Evolutionary conservation across 2,888 invertebrate genomes (phyloP).

Genomic region (Diadromus collaris): DNA sequence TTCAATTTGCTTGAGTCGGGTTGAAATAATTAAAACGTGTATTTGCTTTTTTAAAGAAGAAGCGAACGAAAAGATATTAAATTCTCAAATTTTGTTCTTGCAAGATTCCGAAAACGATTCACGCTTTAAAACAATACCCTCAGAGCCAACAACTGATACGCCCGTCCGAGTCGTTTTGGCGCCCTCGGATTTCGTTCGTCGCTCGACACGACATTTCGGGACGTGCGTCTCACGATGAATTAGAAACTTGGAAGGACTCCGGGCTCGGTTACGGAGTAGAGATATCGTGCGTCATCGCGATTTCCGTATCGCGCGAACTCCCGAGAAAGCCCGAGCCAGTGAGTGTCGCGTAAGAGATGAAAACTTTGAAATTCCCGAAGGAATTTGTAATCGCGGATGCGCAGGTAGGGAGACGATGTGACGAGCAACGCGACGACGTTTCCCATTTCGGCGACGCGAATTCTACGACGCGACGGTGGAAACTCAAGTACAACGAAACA

Average conservation of each 20-base stretch:
- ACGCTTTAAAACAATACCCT: not conserved
- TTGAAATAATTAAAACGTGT: not conserved
- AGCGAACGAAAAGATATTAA: not conserved
- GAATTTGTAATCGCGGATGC: constrained; percentile 67
- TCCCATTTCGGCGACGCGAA: constrained; percentile 37
- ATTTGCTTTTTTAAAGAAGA: not conserved
- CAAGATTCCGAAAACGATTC: not conserved
- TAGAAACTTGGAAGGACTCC: constrained; percentile 60
- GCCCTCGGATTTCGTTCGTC: constrained; percentile 29
- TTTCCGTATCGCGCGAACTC: constrained; percentile 32
- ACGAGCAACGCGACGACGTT: constrained; percentile 40
- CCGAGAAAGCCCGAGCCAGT: constrained; percentile 9
- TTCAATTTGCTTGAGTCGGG: constrained; percentile 22
- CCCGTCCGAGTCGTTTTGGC: not conserved
- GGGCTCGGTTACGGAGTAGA: constrained; percentile 44
- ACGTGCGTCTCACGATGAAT: constrained; percentile 58
- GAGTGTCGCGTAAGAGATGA: constrained; percentile 63
- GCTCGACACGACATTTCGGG: constrained; percentile 53
- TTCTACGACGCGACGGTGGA: constrained; percentile 42
- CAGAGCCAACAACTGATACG: not conserved
- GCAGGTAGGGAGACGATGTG: constrained; percentile 20
- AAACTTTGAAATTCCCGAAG: constrained; percentile 67
- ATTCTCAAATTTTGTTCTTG: not conserved
- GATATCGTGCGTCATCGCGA: constrained; percentile 60
- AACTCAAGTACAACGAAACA: constrained; percentile 33